These are phyloP conservation scores for Holocentrus rufus DNA, from an alignment of 2,797 vertebrate species.

Conservation along the genomic window DNA sequence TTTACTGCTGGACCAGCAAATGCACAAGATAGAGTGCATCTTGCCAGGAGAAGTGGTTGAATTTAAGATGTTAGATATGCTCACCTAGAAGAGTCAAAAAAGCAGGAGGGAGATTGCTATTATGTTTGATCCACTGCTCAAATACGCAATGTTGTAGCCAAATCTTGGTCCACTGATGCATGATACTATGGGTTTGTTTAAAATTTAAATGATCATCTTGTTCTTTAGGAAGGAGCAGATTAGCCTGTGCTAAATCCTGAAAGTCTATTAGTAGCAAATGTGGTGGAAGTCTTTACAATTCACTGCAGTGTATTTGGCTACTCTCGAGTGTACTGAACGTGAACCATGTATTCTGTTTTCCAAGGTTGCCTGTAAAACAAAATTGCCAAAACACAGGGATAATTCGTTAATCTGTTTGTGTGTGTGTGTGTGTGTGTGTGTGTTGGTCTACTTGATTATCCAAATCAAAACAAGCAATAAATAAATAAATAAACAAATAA, in stretches of 20 bases:
- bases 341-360: too few relatives aligned
- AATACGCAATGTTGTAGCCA: slow-evolving; percentile 21
- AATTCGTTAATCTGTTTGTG: neutral
- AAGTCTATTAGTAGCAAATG: neutral
- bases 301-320: too few relatives aligned
- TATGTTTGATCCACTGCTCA: slow-evolving; percentile 20
- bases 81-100: slow-evolving; percentile 20
- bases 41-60: slow-evolving; percentile 7
- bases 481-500: too few relatives aligned
- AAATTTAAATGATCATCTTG: slow-evolving; percentile 17
- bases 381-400: neutral
- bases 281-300: too few relatives aligned
- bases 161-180: slow-evolving; percentile 30
- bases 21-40: slow-evolving; percentile 31
- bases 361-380: neutral
- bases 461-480: neutral
- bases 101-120: slow-evolving; percentile 28
- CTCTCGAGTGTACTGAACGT: neutral
- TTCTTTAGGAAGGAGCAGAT: slow-evolving; percentile 18
- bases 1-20: slow-evolving; percentile 33
- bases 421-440: neutral
- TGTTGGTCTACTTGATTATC: neutral
- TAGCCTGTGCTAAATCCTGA: neutral
- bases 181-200: slow-evolving; percentile 3
- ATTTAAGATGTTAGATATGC: slow-evolving; percentile 30